phyloP scores from a whole-genome alignment of 2,113 vertebrate genomes.

The Shinisaurus crocodilurus region DNA sequence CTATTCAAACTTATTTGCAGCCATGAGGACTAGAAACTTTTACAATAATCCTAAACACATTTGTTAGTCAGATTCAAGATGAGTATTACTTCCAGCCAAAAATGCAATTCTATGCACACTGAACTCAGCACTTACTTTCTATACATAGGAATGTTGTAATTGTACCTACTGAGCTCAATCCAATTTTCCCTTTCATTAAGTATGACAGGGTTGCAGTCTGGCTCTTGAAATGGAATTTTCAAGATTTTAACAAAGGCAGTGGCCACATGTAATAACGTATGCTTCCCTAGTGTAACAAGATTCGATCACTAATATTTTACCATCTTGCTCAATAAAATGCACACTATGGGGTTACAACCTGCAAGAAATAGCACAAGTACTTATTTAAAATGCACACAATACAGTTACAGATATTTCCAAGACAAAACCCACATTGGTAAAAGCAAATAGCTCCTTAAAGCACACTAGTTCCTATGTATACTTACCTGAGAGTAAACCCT shows the following conservation, averaged over 20 bases:
- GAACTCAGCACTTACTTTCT: neutral
- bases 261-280: neutral
- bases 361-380: neutral
- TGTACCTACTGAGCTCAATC: neutral
- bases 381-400: neutral
- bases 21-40: neutral
- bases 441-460: neutral
- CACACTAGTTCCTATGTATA: slow-evolving; percentile 4
- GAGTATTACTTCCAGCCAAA: neutral
- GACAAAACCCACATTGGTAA: neutral
- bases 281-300: neutral
- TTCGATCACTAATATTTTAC: neutral
- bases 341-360: neutral
- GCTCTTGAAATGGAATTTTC: neutral
- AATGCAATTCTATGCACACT: neutral
- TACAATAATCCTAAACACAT: neutral
- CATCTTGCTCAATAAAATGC: neutral
- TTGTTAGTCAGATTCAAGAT: neutral
- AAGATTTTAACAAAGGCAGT: neutral
- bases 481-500: neutral
- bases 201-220: neutral
- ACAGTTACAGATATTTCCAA: neutral
- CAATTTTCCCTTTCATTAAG: neutral
- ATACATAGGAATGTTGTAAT: neutral
- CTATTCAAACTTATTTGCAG: neutral